Conservation (phyloP, 2,888 invertebrate genomes). For the Petrophora chlorosata region DNA sequence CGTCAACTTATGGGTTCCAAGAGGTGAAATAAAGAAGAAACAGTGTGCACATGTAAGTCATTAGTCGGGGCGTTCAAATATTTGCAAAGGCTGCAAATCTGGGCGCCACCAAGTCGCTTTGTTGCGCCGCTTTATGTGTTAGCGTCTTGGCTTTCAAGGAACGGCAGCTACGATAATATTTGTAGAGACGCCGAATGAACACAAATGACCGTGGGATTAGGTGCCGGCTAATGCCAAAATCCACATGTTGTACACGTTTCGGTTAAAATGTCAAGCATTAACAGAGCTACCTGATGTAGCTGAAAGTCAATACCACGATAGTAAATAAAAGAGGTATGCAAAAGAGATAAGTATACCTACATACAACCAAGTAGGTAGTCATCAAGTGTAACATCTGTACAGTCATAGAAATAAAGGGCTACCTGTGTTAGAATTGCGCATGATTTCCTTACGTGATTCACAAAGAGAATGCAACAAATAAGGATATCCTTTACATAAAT, state of each 20-base stretch:
- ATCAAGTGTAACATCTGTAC: too few relatives aligned
- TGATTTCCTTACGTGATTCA: too few relatives aligned
- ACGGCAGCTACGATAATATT: conserved; percentile 78
- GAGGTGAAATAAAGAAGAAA: conserved; percentile 48
- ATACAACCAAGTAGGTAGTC: too few relatives aligned
- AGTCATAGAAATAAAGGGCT: too few relatives aligned
- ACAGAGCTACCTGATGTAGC: conserved; percentile 24
- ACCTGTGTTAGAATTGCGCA: too few relatives aligned
- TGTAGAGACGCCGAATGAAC: conserved; percentile 70
- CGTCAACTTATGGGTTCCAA: conserved; percentile 48
- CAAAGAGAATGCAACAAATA: too few relatives aligned
- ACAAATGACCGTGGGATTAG: conserved; percentile 80
- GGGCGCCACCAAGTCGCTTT: conserved; percentile 70
- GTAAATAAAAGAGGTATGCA: conserved; percentile 7
- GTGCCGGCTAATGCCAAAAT: conserved; percentile 44
- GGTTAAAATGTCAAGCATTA: conserved; percentile 25
- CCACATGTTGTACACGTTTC: conserved; percentile 35
- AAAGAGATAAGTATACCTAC: too few relatives aligned
- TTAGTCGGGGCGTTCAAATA: conserved; percentile 73
- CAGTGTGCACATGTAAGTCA: conserved; percentile 73
- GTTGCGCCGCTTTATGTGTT: conserved; percentile 44
- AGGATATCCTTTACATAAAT: too few relatives aligned
- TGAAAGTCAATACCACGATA: conserved; percentile 8
- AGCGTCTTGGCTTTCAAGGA: conserved; percentile 44
- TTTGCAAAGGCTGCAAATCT: conserved; percentile 74